Evolutionary conservation across 2,797 vertebrate species (phyloP).

Genomic region (Microcaecilia unicolor): DNA sequence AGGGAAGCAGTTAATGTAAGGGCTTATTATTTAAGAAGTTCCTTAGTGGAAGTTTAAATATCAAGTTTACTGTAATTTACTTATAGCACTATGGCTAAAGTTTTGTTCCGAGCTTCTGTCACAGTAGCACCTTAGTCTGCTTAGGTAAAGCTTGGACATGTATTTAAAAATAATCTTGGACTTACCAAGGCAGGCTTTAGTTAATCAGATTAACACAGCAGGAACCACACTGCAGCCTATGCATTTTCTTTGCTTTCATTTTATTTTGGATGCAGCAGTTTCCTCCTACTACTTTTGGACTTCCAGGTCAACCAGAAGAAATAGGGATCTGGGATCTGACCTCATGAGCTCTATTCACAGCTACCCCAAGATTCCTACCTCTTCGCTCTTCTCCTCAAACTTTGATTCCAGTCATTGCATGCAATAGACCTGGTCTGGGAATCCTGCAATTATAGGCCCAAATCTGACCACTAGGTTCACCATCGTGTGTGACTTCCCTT

Average conservation of each 20-base stretch:
- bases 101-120: conserved; percentile 35
- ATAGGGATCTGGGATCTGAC: too few relatives aligned
- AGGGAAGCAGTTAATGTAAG: conserved; percentile 11
- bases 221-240: conserved; percentile 39
- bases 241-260: conserved; percentile 20
- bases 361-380: too few relatives aligned
- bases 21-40: conserved; percentile 7
- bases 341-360: too few relatives aligned
- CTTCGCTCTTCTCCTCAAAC: too few relatives aligned
- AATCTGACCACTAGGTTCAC: too few relatives aligned
- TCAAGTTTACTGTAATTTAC: conserved; percentile 38
- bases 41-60: conserved; percentile 23
- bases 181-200: conserved; percentile 35
- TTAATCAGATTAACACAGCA: conserved; percentile 35
- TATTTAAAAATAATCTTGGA: conserved; percentile 23
- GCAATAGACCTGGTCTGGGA: too few relatives aligned
- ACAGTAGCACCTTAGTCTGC: conserved; percentile 24
- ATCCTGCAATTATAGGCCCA: too few relatives aligned
- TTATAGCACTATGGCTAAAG: conserved; percentile 42
- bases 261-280: neutral
- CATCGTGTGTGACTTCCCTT: too few relatives aligned
- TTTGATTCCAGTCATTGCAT: too few relatives aligned
- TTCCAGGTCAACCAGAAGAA: too few relatives aligned
- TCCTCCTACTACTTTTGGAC: too few relatives aligned
- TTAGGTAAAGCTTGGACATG: conserved; percentile 33